Conservation (phyloP, 2,113 vertebrate species). For the Columba janthina region DNA sequence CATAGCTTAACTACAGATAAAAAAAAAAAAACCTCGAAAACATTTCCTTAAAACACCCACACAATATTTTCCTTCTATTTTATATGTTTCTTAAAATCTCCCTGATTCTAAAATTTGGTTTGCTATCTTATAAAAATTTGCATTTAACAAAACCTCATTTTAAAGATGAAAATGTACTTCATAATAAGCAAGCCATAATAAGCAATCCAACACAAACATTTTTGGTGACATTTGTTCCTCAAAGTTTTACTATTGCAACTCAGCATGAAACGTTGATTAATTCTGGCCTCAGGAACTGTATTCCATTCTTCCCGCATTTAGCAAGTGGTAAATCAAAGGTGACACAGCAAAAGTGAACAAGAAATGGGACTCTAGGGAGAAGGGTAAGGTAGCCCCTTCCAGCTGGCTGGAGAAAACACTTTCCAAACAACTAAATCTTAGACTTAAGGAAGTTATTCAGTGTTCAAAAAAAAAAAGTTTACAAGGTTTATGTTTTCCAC, state of each 20-base stretch:
- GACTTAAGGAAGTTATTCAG: background rate
- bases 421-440: background rate
- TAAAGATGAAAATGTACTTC: background rate
- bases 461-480: background rate
- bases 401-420: background rate
- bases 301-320: background rate
- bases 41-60: background rate
- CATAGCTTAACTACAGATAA: background rate
- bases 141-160: background rate
- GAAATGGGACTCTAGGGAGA: background rate
- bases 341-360: background rate
- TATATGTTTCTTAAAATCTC: background rate
- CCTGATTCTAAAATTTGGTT: background rate
- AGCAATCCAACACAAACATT: background rate
- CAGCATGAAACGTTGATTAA: background rate
- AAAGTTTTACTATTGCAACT: background rate
- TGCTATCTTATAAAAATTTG: background rate
- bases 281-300: slow-evolving; percentile 1
- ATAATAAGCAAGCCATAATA: background rate
- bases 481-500: background rate
- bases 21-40: background rate
- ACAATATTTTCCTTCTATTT: background rate
- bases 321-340: slow-evolving; percentile 31
- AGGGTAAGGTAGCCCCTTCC: background rate
- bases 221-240: background rate